These are phyloP conservation scores for human DNA, from an alignment of 2,113 vertebrate genomes.

Conservation along the genomic window GRCh38 chr2:43073501-43074000, in stretches of 20 bases:
- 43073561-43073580: slow-evolving; percentile 58
- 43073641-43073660: slow-evolving; percentile 7
- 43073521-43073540: slow-evolving; percentile 34
- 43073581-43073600: slow-evolving; percentile 58
- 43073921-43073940: neutral
- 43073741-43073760: neutral
- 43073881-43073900: neutral
- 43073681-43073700: slow-evolving; percentile 17
- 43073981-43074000: neutral
- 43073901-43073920: neutral
- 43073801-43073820: neutral
- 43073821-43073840: neutral
- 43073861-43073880: neutral
- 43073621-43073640: slow-evolving; percentile 70
- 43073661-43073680: slow-evolving; percentile 26
- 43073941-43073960: neutral
- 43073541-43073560: slow-evolving; percentile 70
- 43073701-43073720: slow-evolving; percentile 27
- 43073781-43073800: neutral
- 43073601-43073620: slow-evolving; percentile 51
- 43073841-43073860: neutral
- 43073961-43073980: neutral
- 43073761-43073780: neutral
- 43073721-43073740: slow-evolving; percentile 21
- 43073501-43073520: slow-evolving; percentile 4